A percentile compares a stretch with the other conserved stretches of the same genome.
phyloP scores from a whole-genome alignment of 2,113 vertebrate species.

The Cinclus cinclus region DNA sequence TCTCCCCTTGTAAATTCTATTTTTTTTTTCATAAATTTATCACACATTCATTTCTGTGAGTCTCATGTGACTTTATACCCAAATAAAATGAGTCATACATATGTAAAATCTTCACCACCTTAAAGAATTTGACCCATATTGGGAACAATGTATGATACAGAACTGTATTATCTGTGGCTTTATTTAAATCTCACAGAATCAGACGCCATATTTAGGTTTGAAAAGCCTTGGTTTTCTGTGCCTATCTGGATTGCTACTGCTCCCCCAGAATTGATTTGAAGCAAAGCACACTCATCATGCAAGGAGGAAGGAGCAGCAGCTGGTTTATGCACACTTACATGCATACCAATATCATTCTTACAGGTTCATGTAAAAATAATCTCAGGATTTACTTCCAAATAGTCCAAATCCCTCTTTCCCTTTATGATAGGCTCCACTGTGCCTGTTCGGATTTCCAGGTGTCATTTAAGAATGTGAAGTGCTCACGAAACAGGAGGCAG shows the following conservation, averaged over 20 bases:
- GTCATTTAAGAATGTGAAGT: conserved; percentile 5
- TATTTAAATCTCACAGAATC: not conserved
- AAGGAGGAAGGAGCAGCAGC: not conserved
- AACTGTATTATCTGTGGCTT: not conserved
- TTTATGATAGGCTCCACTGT: not conserved
- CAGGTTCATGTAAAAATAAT: conserved; percentile 53
- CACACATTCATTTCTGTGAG: not conserved
- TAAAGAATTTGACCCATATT: not conserved
- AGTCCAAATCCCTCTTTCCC: conserved; percentile 20
- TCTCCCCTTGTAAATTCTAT: fast-evolving
- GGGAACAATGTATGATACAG: not conserved
- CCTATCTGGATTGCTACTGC: not conserved
- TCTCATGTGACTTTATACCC: not conserved
- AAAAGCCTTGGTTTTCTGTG: not conserved
- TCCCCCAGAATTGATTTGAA: not conserved
- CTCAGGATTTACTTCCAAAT: conserved; percentile 52
- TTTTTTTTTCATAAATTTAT: not conserved
- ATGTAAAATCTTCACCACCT: not conserved
- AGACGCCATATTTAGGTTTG: not conserved
- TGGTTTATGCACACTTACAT: conserved; percentile 12
- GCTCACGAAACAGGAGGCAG: not conserved
- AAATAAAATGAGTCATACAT: not conserved
- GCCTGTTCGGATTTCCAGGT: conserved; percentile 38
- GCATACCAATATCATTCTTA: conserved; percentile 32
- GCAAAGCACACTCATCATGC: not conserved